phyloP scores from a whole-genome alignment of 2,797 vertebrate genomes.

The Lacerta agilis region DNA sequence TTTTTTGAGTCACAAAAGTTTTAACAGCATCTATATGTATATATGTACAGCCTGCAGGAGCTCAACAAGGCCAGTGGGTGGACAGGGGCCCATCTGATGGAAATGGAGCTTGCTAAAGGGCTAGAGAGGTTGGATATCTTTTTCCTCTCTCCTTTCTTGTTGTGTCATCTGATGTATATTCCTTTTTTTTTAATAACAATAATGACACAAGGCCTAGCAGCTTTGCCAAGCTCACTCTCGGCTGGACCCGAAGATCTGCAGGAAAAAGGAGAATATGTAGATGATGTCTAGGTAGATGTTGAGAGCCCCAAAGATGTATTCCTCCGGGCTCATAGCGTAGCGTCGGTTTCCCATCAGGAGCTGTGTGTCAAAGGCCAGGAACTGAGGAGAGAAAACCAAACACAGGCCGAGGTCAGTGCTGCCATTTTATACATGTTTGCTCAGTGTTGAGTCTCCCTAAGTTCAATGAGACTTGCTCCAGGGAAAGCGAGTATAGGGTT shows the following conservation, averaged over 20 bases:
- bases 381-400: constrained; percentile 75
- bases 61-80: neutral
- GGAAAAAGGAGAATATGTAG: constrained; percentile 94
- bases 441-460: neutral
- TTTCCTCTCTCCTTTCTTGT: neutral
- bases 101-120: constrained; percentile 46
- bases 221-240: constrained; percentile 72
- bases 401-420: neutral
- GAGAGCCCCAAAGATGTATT: constrained; percentile 93
- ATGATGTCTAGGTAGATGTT: constrained; percentile 93
- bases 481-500: neutral
- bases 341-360: constrained; percentile 91
- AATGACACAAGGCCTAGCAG: neutral
- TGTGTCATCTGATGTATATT: neutral
- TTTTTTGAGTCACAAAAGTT: constrained; percentile 59
- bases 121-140: constrained; percentile 35
- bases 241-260: constrained; percentile 90
- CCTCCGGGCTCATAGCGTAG: constrained; percentile 90
- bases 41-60: constrained; percentile 63
- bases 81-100: constrained; percentile 39
- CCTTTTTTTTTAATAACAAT: neutral
- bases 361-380: constrained; percentile 95
- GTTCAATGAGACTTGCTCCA: neutral
- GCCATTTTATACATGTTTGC: neutral
- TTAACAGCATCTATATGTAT: constrained; percentile 39